Evolutionary conservation across 2,113 vertebrate genomes (phyloP).

Genomic region (Campylomormyrus numenius): DNA sequence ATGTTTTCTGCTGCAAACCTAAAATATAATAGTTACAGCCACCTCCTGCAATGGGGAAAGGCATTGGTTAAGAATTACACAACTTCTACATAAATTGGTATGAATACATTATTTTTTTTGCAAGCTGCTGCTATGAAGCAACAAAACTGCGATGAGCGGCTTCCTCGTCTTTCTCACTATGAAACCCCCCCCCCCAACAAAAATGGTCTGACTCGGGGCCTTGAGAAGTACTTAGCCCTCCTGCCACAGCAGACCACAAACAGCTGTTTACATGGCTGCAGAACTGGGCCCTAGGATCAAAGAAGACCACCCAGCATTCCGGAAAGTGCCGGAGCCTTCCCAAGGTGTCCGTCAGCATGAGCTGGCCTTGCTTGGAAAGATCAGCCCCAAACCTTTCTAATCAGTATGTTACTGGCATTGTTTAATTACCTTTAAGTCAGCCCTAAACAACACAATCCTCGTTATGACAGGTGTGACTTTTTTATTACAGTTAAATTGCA

Average conservation of each 20-base stretch:
- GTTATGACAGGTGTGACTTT: background rate
- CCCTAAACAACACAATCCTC: background rate
- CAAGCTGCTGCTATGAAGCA: background rate
- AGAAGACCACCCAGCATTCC: background rate
- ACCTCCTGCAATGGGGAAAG: background rate
- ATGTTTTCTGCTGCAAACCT: background rate
- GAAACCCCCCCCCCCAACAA: background rate
- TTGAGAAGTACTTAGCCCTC: background rate
- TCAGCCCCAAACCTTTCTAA: background rate
- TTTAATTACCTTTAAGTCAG: background rate
- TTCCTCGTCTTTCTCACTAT: background rate
- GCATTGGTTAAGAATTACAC: background rate
- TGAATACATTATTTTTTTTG: background rate
- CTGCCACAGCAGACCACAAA: background rate
- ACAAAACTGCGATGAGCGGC: background rate
- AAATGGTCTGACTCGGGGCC: background rate
- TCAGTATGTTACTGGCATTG: background rate
- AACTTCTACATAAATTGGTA: background rate
- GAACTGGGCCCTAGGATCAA: background rate
- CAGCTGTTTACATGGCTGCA: conserved; percentile 8
- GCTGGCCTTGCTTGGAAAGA: background rate
- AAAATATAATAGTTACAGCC: background rate
- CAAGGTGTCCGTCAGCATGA: background rate
- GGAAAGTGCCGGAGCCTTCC: background rate
- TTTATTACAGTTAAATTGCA: background rate